Conservation (phyloP, 2,888 invertebrate genomes). For the Pegoplata infirma region DNA sequence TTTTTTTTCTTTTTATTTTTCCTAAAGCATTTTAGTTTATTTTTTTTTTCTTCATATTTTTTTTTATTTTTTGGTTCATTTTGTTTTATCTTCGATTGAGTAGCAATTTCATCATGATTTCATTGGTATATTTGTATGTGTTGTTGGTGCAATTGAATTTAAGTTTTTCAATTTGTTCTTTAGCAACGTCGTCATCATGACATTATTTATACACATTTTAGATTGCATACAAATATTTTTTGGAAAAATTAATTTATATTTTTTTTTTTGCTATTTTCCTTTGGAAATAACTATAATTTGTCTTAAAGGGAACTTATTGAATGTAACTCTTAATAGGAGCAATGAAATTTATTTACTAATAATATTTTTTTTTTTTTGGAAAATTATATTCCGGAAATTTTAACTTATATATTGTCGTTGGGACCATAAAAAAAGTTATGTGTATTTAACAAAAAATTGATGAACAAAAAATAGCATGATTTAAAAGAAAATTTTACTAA, state of each 20-base stretch:
- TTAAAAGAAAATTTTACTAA: too few species aligned
- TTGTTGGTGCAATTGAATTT: slow-evolving; percentile 19
- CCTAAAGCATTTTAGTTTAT: slow-evolving; percentile 7
- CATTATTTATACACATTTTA: slow-evolving; percentile 3
- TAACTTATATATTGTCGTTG: too few species aligned
- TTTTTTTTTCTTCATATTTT: neutral
- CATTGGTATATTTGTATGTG: neutral
- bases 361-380: too few species aligned
- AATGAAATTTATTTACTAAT: too few species aligned
- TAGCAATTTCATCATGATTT: slow-evolving; percentile 24
- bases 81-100: slow-evolving; percentile 22
- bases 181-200: slow-evolving; percentile 13
- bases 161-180: slow-evolving; percentile 6
- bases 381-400: too few species aligned
- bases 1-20: neutral
- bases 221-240: slow-evolving; percentile 30
- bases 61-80: slow-evolving; percentile 14
- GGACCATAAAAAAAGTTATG: too few species aligned
- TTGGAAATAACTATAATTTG: neutral
- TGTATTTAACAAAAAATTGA: too few species aligned
- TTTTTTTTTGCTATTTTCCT: slow-evolving; percentile 20
- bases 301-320: neutral
- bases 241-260: slow-evolving; percentile 40
- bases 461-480: too few species aligned
- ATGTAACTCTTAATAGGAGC: neutral